These are phyloP conservation scores for Dasyornis broadbenti DNA, from an alignment of 2,113 vertebrate species.

Conservation along the genomic window DNA sequence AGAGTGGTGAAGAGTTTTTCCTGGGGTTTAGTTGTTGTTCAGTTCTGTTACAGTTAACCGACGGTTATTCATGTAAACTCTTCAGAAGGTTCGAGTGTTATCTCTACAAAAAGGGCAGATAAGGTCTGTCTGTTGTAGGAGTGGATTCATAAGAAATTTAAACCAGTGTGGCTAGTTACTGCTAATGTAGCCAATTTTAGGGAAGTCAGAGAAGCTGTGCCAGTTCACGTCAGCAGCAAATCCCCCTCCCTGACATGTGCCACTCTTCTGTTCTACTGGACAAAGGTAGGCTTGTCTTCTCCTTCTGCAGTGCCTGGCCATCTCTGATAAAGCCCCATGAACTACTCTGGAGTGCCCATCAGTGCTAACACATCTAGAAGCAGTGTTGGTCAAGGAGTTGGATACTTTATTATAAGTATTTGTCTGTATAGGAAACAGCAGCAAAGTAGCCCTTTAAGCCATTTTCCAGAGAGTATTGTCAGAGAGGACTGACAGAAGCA, in stretches of 20 bases:
- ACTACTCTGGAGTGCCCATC: accelerated
- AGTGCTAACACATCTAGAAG: background rate
- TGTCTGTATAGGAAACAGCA: background rate
- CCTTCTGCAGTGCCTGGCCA: accelerated
- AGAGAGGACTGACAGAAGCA: background rate
- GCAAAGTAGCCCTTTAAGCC: background rate
- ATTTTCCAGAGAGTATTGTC: background rate
- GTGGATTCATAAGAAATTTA: background rate
- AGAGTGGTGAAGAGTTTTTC: background rate
- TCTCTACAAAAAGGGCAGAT: background rate
- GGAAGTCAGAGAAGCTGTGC: background rate
- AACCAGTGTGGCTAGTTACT: background rate
- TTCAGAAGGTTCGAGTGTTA: background rate
- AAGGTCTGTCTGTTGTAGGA: background rate
- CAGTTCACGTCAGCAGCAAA: background rate
- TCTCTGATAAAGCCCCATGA: background rate
- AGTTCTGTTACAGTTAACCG: background rate
- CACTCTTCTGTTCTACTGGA: background rate
- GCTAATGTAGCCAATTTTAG: background rate
- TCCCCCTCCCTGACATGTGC: background rate
- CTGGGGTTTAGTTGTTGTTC: background rate
- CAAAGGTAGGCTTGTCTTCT: background rate
- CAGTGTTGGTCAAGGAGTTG: background rate
- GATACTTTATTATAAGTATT: background rate
- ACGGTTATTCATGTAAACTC: background rate